These are phyloP conservation scores for Hylaeus anthracinus DNA, from an alignment of 1,140 invertebrate species.

Conservation along the genomic window DNA sequence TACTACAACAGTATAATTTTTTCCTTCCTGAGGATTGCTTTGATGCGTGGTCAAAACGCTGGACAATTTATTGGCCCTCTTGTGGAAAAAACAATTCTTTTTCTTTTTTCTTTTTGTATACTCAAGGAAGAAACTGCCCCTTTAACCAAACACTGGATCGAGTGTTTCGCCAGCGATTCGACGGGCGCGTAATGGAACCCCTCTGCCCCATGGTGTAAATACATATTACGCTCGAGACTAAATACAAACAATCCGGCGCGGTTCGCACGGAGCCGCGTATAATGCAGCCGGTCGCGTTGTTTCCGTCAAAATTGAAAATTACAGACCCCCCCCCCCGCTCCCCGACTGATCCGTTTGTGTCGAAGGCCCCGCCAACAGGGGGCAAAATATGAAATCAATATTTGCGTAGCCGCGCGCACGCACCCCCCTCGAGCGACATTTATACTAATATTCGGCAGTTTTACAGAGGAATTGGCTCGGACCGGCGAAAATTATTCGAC, in stretches of 20 bases:
- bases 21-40: no score
- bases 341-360: slow-evolving; percentile 42
- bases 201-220: slow-evolving; percentile 33
- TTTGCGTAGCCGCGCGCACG: slow-evolving; percentile 22
- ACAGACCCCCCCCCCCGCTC: slow-evolving; percentile 8
- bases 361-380: slow-evolving; percentile 43
- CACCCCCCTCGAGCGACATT: not conserved
- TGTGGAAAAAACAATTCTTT: no score
- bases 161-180: slow-evolving; percentile 17
- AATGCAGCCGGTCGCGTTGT: slow-evolving; percentile 25
- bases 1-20: no score
- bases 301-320: slow-evolving; percentile 54
- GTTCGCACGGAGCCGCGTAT: slow-evolving; percentile 3
- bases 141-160: no score
- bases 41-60: no score
- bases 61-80: no score
- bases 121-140: no score
- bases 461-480: not conserved
- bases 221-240: slow-evolving; percentile 57
- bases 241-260: slow-evolving; percentile 54
- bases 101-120: no score
- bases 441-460: slow-evolving; percentile 21
- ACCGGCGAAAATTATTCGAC: no score
- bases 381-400: slow-evolving; percentile 26
- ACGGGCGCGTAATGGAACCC: slow-evolving; percentile 19